phyloP scores from a whole-genome alignment of 2,888 invertebrate species.

The Brachycybe producta region DNA sequence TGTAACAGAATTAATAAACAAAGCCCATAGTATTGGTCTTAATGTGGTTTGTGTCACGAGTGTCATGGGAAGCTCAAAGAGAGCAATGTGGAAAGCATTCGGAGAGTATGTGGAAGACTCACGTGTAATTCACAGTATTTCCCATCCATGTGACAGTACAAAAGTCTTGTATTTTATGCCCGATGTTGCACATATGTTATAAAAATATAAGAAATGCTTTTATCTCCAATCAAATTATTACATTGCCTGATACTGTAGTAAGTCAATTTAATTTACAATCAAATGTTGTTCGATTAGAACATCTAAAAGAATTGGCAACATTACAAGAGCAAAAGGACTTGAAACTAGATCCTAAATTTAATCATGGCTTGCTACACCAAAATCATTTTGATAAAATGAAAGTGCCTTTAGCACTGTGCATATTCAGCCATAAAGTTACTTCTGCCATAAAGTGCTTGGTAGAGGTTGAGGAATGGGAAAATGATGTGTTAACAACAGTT shows the following conservation, averaged over 20 bases:
- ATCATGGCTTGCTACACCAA: neutral
- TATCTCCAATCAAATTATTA: neutral
- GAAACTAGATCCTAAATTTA: neutral
- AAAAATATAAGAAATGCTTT: too few relatives aligned
- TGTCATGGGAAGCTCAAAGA: neutral
- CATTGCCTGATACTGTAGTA: neutral
- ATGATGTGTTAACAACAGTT: slow-evolving; percentile 1
- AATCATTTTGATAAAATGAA: slow-evolving; percentile 8
- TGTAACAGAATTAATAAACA: neutral
- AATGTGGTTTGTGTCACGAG: neutral
- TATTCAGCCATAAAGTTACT: neutral
- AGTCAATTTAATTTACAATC: neutral
- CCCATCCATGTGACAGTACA: slow-evolving; percentile 1
- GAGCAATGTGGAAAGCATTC: slow-evolving; percentile 7
- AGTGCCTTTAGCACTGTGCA: neutral
- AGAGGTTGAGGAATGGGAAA: neutral
- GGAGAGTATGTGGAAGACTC: neutral
- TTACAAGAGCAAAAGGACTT: slow-evolving; percentile 1
- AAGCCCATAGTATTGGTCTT: neutral
- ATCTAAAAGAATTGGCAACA: neutral
- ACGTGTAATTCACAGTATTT: neutral
- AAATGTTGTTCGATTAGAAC: neutral
- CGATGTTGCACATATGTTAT: too few relatives aligned
- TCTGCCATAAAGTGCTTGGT: neutral
- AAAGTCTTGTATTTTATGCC: neutral